A percentile compares a stretch with the other conserved stretches of the same genome.
Conservation (phyloP, 2,888 invertebrate species). For the Cenopis cana region DNA sequence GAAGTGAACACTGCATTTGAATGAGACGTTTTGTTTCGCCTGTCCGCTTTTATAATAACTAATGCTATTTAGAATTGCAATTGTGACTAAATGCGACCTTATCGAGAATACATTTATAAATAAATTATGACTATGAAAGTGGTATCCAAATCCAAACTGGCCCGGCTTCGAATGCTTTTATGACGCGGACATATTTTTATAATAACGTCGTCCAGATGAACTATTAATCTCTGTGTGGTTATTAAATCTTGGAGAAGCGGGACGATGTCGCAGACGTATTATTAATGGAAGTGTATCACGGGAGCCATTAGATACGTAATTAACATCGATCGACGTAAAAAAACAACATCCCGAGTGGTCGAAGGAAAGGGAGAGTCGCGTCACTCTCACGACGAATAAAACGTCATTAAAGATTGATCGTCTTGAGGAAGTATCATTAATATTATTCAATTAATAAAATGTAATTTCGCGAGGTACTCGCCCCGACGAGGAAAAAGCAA, state of each 20-base stretch:
- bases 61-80: constrained; percentile 54
- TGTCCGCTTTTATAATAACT: constrained; percentile 64
- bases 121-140: constrained; percentile 36
- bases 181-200: constrained; percentile 67
- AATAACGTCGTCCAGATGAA: constrained; percentile 76
- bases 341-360: constrained; percentile 66
- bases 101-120: constrained; percentile 36
- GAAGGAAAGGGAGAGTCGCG: constrained; percentile 68
- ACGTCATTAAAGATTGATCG: constrained; percentile 84
- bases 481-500: constrained; percentile 84
- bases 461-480: constrained; percentile 80
- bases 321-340: constrained; percentile 77
- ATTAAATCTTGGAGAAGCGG: constrained; percentile 78
- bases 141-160: constrained; percentile 26
- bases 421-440: constrained; percentile 82
- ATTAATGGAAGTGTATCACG: constrained; percentile 85
- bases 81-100: constrained; percentile 45
- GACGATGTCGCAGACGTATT: constrained; percentile 76
- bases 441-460: constrained; percentile 85
- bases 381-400: constrained; percentile 79
- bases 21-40: constrained; percentile 73
- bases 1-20: constrained; percentile 71
- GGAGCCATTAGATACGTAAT: constrained; percentile 84
- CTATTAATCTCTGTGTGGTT: constrained; percentile 81
- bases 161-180: constrained; percentile 43